Percentiles rank a stretch among this genome's conserved stretches.
These are phyloP conservation scores for Semibalanus balanoides DNA, from an alignment of 1,140 invertebrate genomes.

Conservation along the genomic window DNA sequence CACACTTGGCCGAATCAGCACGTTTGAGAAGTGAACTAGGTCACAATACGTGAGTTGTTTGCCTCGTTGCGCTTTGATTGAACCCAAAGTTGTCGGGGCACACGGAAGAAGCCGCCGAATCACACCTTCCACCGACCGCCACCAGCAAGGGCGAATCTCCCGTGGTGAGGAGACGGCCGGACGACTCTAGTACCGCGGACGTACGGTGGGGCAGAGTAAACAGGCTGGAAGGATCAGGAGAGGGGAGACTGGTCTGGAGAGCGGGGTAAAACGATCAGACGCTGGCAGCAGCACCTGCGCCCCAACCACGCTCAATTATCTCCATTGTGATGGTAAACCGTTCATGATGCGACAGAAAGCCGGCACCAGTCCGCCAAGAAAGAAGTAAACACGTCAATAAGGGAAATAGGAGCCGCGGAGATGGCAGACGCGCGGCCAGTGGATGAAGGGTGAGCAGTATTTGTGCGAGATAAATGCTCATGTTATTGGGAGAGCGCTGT, in stretches of 20 bases:
- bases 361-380: background rate
- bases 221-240: background rate
- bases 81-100: background rate
- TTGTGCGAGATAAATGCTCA: background rate
- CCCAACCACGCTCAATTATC: background rate
- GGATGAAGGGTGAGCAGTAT: background rate
- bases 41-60: background rate
- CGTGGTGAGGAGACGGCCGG: background rate
- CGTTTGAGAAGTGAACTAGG: background rate
- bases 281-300: background rate
- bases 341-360: background rate
- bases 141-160: background rate
- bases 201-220: background rate
- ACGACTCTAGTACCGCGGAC: background rate
- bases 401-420: background rate
- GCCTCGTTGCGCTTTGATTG: background rate
- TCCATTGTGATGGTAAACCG: conserved; percentile 1
- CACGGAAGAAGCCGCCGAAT: background rate
- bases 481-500: background rate
- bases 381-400: background rate
- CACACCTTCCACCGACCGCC: background rate
- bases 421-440: background rate
- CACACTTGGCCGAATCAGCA: background rate
- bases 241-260: background rate
- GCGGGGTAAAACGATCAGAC: background rate